Evolutionary conservation across 2,113 vertebrate species (phyloP).

Genomic region (Nipponia nippon): DNA sequence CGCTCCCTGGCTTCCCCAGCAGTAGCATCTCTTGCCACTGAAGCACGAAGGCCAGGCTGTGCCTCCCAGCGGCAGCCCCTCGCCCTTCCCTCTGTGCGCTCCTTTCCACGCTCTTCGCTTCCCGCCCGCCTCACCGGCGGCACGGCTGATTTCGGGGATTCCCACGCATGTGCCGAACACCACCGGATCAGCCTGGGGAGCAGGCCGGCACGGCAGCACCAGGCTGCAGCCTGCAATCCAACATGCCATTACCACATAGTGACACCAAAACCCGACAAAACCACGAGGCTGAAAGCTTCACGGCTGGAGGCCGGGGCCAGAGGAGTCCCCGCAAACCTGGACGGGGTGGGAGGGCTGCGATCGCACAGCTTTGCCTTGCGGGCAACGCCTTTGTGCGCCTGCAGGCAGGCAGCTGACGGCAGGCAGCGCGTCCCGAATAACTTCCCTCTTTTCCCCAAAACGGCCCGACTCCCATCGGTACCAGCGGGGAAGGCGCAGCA

Average conservation of each 20-base stretch:
- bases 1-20: background rate
- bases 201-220: background rate
- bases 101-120: background rate
- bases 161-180: rapidly evolving
- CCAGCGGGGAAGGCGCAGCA: no score
- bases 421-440: background rate
- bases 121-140: rapidly evolving
- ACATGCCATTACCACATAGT: rapidly evolving
- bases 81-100: no score
- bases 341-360: background rate
- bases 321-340: background rate
- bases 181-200: no score
- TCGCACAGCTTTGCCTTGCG: background rate
- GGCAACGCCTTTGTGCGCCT: background rate
- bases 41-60: background rate
- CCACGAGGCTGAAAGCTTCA: background rate
- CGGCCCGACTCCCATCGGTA: rapidly evolving
- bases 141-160: rapidly evolving
- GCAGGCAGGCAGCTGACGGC: no score
- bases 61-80: background rate
- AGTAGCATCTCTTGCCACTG: background rate
- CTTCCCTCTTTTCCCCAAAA: background rate
- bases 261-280: background rate
- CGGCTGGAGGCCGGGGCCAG: no score
- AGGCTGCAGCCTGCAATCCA: background rate